Conservation (phyloP, 2,888 invertebrate genomes). For the Tetragonula carbonaria region DNA sequence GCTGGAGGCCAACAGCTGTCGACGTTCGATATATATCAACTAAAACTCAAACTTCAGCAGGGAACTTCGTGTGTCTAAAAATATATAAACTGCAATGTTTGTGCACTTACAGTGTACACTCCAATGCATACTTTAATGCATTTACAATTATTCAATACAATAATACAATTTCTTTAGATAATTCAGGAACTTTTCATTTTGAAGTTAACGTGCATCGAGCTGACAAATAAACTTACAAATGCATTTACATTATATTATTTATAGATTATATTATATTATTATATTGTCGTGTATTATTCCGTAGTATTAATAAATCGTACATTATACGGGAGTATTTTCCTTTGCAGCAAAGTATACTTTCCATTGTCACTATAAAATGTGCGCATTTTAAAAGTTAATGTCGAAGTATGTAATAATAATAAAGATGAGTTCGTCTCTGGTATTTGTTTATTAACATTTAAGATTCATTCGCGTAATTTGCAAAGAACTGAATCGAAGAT, state of each 20-base stretch:
- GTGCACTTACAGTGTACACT: neutral
- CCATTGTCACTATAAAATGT: neutral
- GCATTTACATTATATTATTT: neutral
- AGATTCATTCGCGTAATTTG: neutral
- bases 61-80: slow-evolving; percentile 33
- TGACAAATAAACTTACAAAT: neutral
- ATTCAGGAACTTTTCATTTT: neutral
- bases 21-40: slow-evolving; percentile 53
- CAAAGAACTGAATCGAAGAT: neutral
- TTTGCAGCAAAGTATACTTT: neutral
- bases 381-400: neutral
- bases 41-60: slow-evolving; percentile 29
- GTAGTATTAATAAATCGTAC: no score
- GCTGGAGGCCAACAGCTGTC: slow-evolving; percentile 54
- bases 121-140: neutral
- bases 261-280: no score
- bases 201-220: neutral
- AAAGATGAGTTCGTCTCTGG: neutral
- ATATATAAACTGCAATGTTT: neutral
- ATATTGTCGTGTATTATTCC: no score
- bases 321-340: neutral
- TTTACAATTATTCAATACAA: neutral
- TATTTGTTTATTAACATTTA: neutral
- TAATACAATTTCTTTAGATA: neutral
- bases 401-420: neutral